Evolutionary conservation across 2,888 invertebrate genomes (phyloP).

Genomic region (Nemoura dubitans): DNA sequence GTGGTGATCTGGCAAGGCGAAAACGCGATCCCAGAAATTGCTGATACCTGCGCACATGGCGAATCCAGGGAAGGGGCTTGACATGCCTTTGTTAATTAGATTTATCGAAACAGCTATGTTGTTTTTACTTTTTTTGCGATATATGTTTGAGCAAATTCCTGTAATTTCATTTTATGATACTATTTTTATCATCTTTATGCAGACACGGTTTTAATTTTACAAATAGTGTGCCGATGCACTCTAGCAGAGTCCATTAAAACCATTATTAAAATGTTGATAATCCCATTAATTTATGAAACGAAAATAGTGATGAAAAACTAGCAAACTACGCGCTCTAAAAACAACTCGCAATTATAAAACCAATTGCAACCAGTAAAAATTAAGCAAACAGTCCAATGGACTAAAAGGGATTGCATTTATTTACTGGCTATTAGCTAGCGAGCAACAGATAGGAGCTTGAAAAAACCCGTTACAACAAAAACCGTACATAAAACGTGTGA

Average conservation of each 20-base stretch:
- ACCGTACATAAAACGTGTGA: neutral
- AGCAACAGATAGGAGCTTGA: neutral
- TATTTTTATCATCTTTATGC: neutral
- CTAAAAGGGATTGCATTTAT: constrained; percentile 3
- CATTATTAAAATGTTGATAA: neutral
- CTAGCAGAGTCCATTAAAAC: neutral
- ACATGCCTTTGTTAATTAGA: no score
- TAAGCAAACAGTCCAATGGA: neutral
- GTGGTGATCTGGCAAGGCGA: neutral
- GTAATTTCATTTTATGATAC: no score
- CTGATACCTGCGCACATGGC: neutral
- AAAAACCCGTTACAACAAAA: neutral
- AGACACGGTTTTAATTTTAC: neutral
- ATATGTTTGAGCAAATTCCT: no score
- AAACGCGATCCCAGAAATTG: neutral
- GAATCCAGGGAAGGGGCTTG: no score
- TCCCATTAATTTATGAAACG: neutral
- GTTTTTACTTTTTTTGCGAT: neutral
- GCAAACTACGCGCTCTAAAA: neutral
- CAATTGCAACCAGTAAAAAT: constrained; percentile 4
- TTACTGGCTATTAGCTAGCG: neutral
- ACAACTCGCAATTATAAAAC: neutral
- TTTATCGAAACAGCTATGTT: no score
- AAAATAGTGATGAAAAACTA: neutral
- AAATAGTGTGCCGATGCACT: neutral